Conservation (phyloP, 2,797 vertebrate species). For the Phoeniculus purpureus region DNA sequence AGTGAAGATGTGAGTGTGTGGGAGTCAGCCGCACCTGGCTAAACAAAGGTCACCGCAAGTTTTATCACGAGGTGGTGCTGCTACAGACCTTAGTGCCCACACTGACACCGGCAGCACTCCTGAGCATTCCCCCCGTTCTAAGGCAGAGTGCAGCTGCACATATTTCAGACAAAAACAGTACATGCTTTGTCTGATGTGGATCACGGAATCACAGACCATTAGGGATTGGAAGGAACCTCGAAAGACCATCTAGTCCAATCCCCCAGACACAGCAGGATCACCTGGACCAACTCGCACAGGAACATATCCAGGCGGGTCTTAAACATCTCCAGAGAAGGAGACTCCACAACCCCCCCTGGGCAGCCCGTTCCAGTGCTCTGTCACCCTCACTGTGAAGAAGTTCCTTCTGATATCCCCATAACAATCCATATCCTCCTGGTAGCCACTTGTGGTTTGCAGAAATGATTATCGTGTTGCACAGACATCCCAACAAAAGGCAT, state of each 20-base stretch:
- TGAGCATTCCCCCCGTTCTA: fast-evolving
- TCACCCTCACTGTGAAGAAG: too few species aligned
- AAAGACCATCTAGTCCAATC: too few species aligned
- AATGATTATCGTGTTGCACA: background rate
- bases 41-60: background rate
- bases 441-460: background rate
- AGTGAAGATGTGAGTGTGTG: background rate
- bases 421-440: background rate
- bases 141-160: background rate
- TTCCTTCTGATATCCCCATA: background rate
- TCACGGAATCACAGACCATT: background rate
- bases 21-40: background rate
- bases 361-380: too few species aligned
- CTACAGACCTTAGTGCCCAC: background rate
- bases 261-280: too few species aligned
- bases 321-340: too few species aligned
- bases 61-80: background rate
- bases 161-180: background rate
- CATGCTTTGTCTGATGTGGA: background rate
- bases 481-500: fast-evolving
- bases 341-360: too few species aligned
- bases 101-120: background rate
- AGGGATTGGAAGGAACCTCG: too few species aligned
- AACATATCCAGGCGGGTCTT: too few species aligned
- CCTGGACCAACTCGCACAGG: too few species aligned